A percentile compares a stretch with the other conserved stretches of the same genome.
Evolutionary conservation across 1,140 invertebrate species (phyloP).

Genomic region (Yoshiicerus persimilis): DNA sequence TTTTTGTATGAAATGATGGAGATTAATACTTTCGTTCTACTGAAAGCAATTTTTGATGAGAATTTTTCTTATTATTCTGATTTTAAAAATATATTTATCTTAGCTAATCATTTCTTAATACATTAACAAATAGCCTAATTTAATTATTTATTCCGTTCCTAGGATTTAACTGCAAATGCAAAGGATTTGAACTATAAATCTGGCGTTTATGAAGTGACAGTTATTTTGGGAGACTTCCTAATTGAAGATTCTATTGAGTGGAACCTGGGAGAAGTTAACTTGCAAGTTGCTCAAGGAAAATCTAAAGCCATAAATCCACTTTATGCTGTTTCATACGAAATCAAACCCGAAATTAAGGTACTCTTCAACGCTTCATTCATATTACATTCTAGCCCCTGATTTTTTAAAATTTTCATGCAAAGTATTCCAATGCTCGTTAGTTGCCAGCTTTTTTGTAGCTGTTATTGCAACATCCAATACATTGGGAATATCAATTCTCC

Average conservation of each 20-base stretch:
- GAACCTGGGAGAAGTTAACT: conserved; percentile 72
- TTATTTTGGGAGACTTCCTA: conserved; percentile 88
- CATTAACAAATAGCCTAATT: too few species aligned
- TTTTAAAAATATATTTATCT: background rate
- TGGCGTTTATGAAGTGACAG: conserved; percentile 77
- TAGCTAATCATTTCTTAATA: too few species aligned
- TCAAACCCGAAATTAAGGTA: conserved; percentile 82
- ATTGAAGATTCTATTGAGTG: conserved; percentile 87
- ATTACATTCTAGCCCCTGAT: background rate
- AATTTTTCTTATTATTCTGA: background rate
- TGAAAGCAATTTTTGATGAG: conserved; percentile 23
- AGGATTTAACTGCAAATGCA: conserved; percentile 79
- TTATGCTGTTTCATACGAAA: conserved; percentile 57
- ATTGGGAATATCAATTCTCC: conserved; percentile 35
- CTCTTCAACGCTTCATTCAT: too few species aligned
- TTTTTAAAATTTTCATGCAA: background rate
- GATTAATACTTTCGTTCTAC: conserved; percentile 43
- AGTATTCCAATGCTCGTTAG: conserved; percentile 45
- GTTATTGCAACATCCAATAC: conserved; percentile 34
- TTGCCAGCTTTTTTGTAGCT: conserved; percentile 14
- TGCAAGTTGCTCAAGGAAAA: conserved; percentile 65
- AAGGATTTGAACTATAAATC: conserved; percentile 76
- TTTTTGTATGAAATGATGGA: conserved; percentile 29
- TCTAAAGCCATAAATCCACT: conserved; percentile 52
- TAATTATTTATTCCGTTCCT: background rate